These are phyloP conservation scores for Philhelius pedissequus DNA, from an alignment of 2,888 invertebrate genomes.

Conservation along the genomic window DNA sequence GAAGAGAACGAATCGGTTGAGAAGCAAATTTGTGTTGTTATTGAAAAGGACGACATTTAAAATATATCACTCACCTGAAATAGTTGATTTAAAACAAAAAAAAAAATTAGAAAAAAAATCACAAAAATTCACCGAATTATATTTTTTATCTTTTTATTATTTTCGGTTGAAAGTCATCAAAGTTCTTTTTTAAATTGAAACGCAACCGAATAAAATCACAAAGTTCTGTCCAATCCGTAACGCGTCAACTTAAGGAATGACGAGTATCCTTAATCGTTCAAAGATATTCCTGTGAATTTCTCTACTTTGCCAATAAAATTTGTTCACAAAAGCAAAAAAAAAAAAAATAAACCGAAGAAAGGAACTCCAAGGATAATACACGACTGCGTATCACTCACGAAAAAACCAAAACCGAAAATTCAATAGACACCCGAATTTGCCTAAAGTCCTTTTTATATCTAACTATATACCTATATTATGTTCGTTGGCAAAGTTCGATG, in stretches of 20 bases:
- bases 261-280: slow-evolving; percentile 55
- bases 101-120: background rate
- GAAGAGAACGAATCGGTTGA: slow-evolving; percentile 50
- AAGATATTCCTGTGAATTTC: slow-evolving; percentile 57
- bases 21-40: background rate
- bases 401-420: slow-evolving; percentile 55
- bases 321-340: background rate
- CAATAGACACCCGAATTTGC: slow-evolving; percentile 58
- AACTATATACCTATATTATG: background rate
- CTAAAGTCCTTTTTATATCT: slow-evolving; percentile 24
- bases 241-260: slow-evolving; percentile 68
- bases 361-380: slow-evolving; percentile 46
- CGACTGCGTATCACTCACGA: slow-evolving; percentile 65
- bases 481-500: slow-evolving; percentile 19
- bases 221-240: slow-evolving; percentile 59
- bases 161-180: background rate
- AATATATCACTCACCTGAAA: slow-evolving; percentile 58
- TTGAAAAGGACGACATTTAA: background rate
- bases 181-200: slow-evolving; percentile 17
- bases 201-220: slow-evolving; percentile 14
- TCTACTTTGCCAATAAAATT: slow-evolving; percentile 44
- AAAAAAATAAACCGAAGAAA: background rate
- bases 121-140: slow-evolving; percentile 1
- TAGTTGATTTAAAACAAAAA: background rate
- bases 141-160: background rate